Evolutionary conservation across 1,140 invertebrate genomes (phyloP).

Genomic region (Watersipora subatra): DNA sequence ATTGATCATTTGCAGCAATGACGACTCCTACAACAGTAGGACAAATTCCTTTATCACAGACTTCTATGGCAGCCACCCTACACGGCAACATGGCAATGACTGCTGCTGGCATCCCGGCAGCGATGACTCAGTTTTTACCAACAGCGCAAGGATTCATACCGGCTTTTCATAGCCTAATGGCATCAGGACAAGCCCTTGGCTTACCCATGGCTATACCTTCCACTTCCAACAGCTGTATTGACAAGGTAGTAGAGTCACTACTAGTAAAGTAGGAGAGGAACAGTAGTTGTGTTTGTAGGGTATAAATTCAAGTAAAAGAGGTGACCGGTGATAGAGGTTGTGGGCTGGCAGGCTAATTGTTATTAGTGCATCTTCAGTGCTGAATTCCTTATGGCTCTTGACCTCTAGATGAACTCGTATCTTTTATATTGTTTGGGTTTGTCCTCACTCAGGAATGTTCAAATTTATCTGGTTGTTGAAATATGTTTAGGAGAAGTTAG

Average conservation of each 20-base stretch:
- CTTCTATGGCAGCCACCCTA: background rate
- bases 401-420: too few relatives aligned
- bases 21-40: background rate
- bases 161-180: too few relatives aligned
- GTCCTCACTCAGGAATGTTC: too few relatives aligned
- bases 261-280: too few relatives aligned
- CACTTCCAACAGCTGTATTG: background rate
- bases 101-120: background rate
- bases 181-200: background rate
- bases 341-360: too few relatives aligned
- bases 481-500: constrained; percentile 26
- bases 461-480: too few relatives aligned
- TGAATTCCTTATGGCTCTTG: too few relatives aligned
- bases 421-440: too few relatives aligned
- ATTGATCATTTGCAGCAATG: background rate
- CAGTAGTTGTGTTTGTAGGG: too few relatives aligned
- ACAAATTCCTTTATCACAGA: background rate
- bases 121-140: background rate
- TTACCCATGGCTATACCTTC: background rate
- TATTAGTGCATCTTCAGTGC: too few relatives aligned
- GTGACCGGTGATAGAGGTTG: too few relatives aligned
- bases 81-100: background rate
- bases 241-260: background rate
- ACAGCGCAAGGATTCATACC: background rate
- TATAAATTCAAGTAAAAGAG: too few relatives aligned